Evolutionary conservation across 2,888 invertebrate species (phyloP).

Genomic region (Hymenopus coronatus): DNA sequence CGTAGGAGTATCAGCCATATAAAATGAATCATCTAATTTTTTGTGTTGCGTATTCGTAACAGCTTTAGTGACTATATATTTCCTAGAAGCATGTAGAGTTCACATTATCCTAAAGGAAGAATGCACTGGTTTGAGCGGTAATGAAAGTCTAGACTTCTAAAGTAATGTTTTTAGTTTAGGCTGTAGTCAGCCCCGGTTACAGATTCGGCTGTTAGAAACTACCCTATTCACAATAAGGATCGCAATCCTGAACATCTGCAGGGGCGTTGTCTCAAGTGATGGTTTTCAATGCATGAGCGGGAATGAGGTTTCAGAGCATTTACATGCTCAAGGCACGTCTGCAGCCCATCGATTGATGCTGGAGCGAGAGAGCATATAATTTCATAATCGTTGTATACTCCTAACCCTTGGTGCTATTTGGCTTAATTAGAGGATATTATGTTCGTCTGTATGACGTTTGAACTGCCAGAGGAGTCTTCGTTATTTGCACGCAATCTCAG

Average conservation of each 20-base stretch:
- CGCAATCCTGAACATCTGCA: neutral
- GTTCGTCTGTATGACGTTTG: neutral
- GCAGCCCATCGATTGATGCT: neutral
- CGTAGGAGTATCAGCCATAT: too few species aligned
- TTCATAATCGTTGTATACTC: neutral
- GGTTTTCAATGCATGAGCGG: neutral
- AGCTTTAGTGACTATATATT: too few species aligned
- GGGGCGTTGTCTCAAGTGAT: neutral
- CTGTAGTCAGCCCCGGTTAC: neutral
- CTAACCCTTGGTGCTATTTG: neutral
- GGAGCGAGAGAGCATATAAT: neutral
- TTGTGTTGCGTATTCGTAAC: too few species aligned
- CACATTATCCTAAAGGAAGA: too few species aligned
- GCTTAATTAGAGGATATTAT: neutral
- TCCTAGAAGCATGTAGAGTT: too few species aligned
- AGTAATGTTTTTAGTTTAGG: too few species aligned
- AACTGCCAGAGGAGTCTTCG: neutral
- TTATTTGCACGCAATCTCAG: too few species aligned
- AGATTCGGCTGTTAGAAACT: neutral
- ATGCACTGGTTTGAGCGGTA: too few species aligned
- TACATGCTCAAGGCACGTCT: neutral
- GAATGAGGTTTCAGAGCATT: neutral
- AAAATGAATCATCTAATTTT: too few species aligned
- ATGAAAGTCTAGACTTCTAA: too few species aligned
- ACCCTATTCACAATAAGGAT: neutral